A percentile compares a stretch with the other conserved stretches of the same genome.
Conservation (phyloP, 2,888 invertebrate species). For the Cheilosia grossa region DNA sequence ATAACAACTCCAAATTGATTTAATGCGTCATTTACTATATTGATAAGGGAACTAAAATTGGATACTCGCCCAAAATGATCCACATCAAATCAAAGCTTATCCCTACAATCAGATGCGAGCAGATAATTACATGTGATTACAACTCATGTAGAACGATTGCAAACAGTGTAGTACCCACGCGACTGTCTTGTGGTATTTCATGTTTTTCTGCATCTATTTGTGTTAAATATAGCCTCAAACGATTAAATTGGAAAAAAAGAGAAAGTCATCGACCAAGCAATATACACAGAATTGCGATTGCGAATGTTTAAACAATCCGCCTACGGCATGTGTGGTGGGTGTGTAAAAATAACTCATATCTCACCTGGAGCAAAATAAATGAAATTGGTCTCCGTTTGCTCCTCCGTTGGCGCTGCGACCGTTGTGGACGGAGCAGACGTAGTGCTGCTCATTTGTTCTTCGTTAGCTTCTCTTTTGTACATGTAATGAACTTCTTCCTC, state of each 20-base stretch:
- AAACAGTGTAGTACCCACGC: background rate
- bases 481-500: constrained; percentile 81
- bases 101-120: background rate
- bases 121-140: background rate
- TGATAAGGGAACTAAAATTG: no score
- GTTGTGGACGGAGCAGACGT: constrained; percentile 41
- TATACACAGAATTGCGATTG: background rate
- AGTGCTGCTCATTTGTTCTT: constrained; percentile 78
- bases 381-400: constrained; percentile 83
- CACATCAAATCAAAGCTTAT: background rate
- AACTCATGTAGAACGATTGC: background rate
- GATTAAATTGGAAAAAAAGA: constrained; percentile 1
- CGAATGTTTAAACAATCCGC: constrained; percentile 9
- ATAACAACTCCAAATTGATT: no score
- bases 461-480: constrained; percentile 79
- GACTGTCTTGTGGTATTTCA: background rate
- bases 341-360: constrained; percentile 50
- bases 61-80: no score
- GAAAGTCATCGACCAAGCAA: constrained; percentile 28
- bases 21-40: no score
- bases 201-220: constrained; percentile 13
- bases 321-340: background rate
- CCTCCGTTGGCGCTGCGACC: constrained; percentile 77
- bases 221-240: constrained; percentile 32
- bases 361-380: constrained; percentile 85